phyloP scores from a whole-genome alignment of 53 echinoderm and acorn worm genomes.

The Apostichopus leukothele region DNA sequence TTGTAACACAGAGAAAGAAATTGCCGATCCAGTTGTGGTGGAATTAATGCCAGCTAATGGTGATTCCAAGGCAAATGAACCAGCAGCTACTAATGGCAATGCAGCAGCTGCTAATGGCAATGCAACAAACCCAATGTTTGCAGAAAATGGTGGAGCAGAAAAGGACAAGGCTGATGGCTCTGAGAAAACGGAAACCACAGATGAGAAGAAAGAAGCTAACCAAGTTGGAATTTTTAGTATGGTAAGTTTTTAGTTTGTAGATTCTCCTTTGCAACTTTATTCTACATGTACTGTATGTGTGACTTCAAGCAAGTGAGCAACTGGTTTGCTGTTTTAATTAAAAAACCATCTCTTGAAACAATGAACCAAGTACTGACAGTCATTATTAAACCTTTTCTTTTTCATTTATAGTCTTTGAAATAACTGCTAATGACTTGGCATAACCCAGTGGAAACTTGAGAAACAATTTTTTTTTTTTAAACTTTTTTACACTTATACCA shows the following conservation, averaged over 20 bases:
- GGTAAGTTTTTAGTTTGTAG: background rate
- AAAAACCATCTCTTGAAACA: no score
- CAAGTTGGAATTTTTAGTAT: slow-evolving; percentile 24
- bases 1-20: background rate
- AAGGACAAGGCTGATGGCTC: background rate
- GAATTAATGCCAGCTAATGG: background rate
- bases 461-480: no score
- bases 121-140: background rate
- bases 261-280: background rate
- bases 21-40: slow-evolving; percentile 21
- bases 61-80: background rate
- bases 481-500: no score
- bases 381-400: no score
- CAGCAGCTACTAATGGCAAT: background rate
- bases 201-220: background rate
- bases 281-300: no score
- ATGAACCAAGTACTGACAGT: no score
- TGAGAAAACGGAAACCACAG: background rate
- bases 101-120: background rate
- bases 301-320: no score
- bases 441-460: no score
- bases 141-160: background rate
- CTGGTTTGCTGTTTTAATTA: no score
- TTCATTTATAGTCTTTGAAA: no score
- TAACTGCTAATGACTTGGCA: no score